Base-by-base conservation (phyloP, 2,797 vertebrate species). In the Siniperca undulata region DNA sequence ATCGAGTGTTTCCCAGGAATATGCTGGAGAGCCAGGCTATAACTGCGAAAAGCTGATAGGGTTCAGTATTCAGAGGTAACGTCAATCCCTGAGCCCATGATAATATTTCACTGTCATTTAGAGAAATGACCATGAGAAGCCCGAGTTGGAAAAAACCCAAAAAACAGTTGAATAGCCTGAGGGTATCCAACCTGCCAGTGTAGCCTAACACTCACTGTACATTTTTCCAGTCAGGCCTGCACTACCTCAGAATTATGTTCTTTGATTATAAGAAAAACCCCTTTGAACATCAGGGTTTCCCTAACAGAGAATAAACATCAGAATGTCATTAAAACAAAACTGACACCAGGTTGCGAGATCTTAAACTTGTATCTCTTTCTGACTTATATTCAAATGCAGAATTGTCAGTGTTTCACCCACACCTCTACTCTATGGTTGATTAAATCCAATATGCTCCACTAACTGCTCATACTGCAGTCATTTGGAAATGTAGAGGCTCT, bases 91-190 rank as follows among this genome's bases (percentile, higher is more conserved):
- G 50, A 19, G 69, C 71, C 70, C 46, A 0, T 83, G 80, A 77
- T 91, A 80, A 92, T 91, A 86, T 84, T 89, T 91, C 90, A 83
- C 80, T 86, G 89, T 88, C 86, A 75, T 91, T 88, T 85, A 77
- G 87, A 91, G 84, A 71, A 89, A 90, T 90, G 85, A 82, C 78
- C 80, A 64, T 50, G 74, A 83, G 61, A 74, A 84, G 67, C 36
- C 42, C 22, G 44, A 77, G 61, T 58, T 64, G 1, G 16, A 14
- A 59, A 64, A 46, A 48, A 48, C 50, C 2, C 30, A 30, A 30
- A 30, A 70, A 62, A 17, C 66, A 13, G 27, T 34, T 10, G 11
- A 86, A 82, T 46, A 81, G 82, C 89, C 87, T 42, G 61, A 87
- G 84, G 90, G 74, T 65, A 48, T 86, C 83, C 69, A 80, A 78